Conservation (phyloP, 2,888 invertebrate genomes). For the Ptychoptera albimana region DNA sequence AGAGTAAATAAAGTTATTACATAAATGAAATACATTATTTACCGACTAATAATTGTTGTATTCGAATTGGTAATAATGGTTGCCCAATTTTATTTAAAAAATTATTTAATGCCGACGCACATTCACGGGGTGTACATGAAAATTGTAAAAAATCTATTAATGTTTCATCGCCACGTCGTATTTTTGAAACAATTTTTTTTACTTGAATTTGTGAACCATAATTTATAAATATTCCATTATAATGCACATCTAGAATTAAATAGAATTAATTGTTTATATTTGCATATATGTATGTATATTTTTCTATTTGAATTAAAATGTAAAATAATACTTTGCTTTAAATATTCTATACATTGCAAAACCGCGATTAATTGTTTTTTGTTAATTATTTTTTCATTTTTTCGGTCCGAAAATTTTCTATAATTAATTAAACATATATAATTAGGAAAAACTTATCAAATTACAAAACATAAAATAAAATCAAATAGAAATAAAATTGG, state of each 20-base stretch:
- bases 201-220: slow-evolving; percentile 8
- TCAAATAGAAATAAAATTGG: too few species aligned
- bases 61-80: slow-evolving; percentile 9
- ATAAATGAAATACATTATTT: neutral
- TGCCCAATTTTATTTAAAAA: slow-evolving; percentile 7
- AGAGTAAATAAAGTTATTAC: neutral
- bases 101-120: slow-evolving; percentile 9
- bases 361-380: too few species aligned
- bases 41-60: slow-evolving; percentile 9
- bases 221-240: slow-evolving; percentile 9
- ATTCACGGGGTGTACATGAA: slow-evolving; percentile 9
- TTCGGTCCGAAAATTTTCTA: too few species aligned
- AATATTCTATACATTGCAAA: too few species aligned
- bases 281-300: too few species aligned
- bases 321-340: too few species aligned
- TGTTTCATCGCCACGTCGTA: slow-evolving; percentile 8
- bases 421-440: too few species aligned
- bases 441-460: too few species aligned
- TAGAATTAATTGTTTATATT: too few species aligned
- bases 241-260: neutral
- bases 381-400: too few species aligned
- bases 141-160: slow-evolving; percentile 7
- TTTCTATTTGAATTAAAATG: too few species aligned
- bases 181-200: slow-evolving; percentile 8
- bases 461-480: too few species aligned